Percentiles rank a stretch among this genome's conserved stretches.
These are phyloP conservation scores for Montipora cactus DNA, from an alignment of 64 coral and sea anemone species.

Conservation along the genomic window DNA sequence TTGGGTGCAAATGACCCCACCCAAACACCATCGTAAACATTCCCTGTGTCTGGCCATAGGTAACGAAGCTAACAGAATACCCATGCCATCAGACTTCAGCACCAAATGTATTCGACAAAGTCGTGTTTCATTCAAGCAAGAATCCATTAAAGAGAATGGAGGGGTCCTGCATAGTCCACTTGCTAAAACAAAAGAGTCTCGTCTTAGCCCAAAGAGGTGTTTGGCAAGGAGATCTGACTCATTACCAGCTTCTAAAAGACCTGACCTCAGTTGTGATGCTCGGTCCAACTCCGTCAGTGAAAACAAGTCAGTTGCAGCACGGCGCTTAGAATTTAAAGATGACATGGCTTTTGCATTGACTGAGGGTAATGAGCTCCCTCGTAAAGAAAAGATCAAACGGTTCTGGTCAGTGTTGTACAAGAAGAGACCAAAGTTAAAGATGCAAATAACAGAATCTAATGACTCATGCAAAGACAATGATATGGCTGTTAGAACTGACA, in stretches of 20 bases:
- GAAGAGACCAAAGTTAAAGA: conserved; percentile 53
- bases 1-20: conserved; percentile 28
- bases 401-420: conserved; percentile 72
- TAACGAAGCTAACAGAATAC: conserved; percentile 61
- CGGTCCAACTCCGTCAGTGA: background rate
- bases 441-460: background rate
- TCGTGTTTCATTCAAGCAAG: background rate
- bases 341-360: conserved; percentile 39
- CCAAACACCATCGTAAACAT: conserved; percentile 49
- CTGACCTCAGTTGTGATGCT: background rate
- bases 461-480: background rate
- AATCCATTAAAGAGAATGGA: background rate
- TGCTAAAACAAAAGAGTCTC: background rate
- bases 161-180: background rate
- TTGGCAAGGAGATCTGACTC: conserved; percentile 21
- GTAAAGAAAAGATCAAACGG: conserved; percentile 67
- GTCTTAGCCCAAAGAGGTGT: background rate
- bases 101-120: background rate
- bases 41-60: conserved; percentile 54
- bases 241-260: conserved; percentile 7
- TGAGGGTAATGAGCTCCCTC: conserved; percentile 31
- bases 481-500: background rate
- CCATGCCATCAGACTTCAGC: conserved; percentile 40
- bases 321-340: conserved; percentile 61
- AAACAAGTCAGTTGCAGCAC: background rate